These are phyloP conservation scores for Lapara coniferarum DNA, from an alignment of 2,888 invertebrate genomes.

Conservation along the genomic window DNA sequence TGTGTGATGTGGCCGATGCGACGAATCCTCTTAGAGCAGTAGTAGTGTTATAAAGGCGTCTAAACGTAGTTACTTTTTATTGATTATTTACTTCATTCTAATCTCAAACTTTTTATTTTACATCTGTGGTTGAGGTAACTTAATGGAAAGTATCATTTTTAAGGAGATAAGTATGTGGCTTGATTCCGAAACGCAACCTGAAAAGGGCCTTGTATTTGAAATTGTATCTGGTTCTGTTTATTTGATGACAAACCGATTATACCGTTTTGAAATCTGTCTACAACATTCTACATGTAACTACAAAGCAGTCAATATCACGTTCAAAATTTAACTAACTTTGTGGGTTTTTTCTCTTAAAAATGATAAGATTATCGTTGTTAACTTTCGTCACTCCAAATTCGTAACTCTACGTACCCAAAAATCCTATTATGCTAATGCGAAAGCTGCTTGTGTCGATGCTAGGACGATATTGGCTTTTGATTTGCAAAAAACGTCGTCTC, in stretches of 20 bases:
- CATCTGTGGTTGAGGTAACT: too few relatives aligned
- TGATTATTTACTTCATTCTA: too few relatives aligned
- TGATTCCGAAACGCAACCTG: too few relatives aligned
- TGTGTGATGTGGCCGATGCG: too few relatives aligned
- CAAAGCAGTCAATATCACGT: neutral
- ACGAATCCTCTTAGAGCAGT: too few relatives aligned
- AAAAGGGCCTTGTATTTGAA: neutral
- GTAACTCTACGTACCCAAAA: slow-evolving; percentile 55
- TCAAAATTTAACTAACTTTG: neutral
- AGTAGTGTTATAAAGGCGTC: too few relatives aligned
- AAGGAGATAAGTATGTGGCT: too few relatives aligned
- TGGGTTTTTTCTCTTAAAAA: slow-evolving; percentile 1
- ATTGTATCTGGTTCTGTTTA: neutral
- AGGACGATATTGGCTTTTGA: slow-evolving; percentile 76
- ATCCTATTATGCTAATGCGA: slow-evolving; percentile 80
- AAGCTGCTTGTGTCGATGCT: slow-evolving; percentile 74
- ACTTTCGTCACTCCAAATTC: slow-evolving; percentile 30
- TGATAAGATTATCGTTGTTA: slow-evolving; percentile 15
- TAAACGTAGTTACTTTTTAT: too few relatives aligned
- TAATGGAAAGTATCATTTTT: too few relatives aligned
- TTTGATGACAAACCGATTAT: neutral
- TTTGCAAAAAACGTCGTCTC: slow-evolving; percentile 75
- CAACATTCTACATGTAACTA: neutral
- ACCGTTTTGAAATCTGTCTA: too few relatives aligned
- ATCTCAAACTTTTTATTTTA: too few relatives aligned